Evolutionary conservation across 2,888 invertebrate species (phyloP).

Genomic region (Creontiades dilutus): DNA sequence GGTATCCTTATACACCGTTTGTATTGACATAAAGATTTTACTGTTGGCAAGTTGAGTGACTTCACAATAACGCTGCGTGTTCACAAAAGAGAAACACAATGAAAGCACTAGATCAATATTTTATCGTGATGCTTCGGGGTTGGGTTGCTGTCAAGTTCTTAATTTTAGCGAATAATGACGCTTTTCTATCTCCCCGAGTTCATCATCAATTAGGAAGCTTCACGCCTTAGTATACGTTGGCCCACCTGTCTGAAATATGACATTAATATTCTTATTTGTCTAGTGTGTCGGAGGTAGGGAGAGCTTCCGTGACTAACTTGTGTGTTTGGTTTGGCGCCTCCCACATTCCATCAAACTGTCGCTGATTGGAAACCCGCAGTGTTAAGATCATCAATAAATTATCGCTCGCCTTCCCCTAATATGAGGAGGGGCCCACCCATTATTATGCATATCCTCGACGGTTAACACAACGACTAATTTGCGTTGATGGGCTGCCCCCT

Average conservation of each 20-base stretch:
- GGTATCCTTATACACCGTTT: too few species aligned
- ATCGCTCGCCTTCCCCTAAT: not conserved
- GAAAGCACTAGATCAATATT: not conserved
- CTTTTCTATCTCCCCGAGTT: not conserved
- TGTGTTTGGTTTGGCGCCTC: slow-evolving; percentile 35
- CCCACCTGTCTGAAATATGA: not conserved
- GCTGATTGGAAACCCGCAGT: slow-evolving; percentile 10
- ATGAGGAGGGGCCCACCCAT: not conserved
- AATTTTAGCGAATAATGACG: not conserved
- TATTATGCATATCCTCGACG: slow-evolving; percentile 36
- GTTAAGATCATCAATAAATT: slow-evolving; percentile 40
- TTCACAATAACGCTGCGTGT: not conserved
- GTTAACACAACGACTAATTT: slow-evolving; percentile 19
- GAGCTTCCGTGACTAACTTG: slow-evolving; percentile 19
- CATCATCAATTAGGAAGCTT: slow-evolving; percentile 1
- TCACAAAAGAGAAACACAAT: not conserved
- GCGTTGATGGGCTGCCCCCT: slow-evolving; percentile 1
- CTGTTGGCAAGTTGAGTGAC: too few species aligned
- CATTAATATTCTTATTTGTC: not conserved
- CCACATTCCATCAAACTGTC: slow-evolving; percentile 35
- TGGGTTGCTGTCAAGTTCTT: not conserved
- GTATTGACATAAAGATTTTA: too few species aligned
- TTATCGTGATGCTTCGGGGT: not conserved
- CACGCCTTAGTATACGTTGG: not conserved
- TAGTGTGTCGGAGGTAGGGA: not conserved